Base-by-base conservation (phyloP, 2,113 vertebrate species). In the Sebastes schlegelii region DNA sequence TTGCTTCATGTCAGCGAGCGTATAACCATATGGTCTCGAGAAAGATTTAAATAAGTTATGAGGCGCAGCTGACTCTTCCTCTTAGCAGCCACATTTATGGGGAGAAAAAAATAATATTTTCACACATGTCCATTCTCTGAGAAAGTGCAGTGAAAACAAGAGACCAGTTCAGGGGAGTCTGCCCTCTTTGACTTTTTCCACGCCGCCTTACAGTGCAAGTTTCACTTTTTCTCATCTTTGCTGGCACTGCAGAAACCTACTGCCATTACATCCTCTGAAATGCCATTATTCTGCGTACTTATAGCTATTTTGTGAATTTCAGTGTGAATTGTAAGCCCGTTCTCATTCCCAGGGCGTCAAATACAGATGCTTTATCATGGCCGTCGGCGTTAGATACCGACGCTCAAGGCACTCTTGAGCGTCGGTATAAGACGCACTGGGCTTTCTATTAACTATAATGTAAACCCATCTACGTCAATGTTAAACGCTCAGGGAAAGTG, bases 11-110 rank as follows among this genome's bases (percentile, higher is more conserved):
- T 90, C 88, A 90, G 84, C 80, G 19, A 78, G 86, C 86, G 80
- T 63, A 82, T 72, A 89, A 86, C 92, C 95, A 95, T 95, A 95
- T 95, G 95, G 93, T 87, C 89, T 87, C 69, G 82, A 88, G 93
- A 93, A 95, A 91, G 88, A 89, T 90, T 90, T 95, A 91, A 95
- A 95, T 94, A 95, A 95, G 89, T 94, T 79, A 95, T 92, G 92
- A 93, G 73, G 76, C 55, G 1, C 91, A 89, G 93, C 92, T 91
- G 92, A 92, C 87, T 85, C 83, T 83, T 80, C 72, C 75, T 87
- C 80, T 87, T 87, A 74, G 82, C 84, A 61, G 69, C 60, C 52
- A 79, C 77, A 77, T 84, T 92, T 83, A 71, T 72, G 10, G 46
- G 46, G 21, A 19, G 2, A 26, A 57, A 83, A 77, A 74, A 81